A percentile compares a stretch with the other conserved stretches of the same genome.
These are phyloP conservation scores for Bombus waltoni DNA, from an alignment of 1,140 invertebrate genomes.

Conservation along the genomic window DNA sequence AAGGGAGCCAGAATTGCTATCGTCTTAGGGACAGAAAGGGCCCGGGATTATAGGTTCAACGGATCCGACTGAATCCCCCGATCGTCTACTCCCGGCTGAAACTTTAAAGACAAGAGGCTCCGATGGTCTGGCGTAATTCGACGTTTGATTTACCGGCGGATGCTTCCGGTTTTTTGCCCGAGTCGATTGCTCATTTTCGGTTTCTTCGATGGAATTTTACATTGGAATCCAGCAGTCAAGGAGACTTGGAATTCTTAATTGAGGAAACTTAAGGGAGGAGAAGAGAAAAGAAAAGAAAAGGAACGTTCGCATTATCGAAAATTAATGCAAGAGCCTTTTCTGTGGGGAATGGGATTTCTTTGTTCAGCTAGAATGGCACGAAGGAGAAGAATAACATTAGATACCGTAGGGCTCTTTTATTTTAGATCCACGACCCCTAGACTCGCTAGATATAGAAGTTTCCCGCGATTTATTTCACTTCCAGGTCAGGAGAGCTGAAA, in stretches of 20 bases:
- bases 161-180: not conserved
- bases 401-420: conserved; percentile 7
- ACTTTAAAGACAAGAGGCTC: conserved; percentile 56
- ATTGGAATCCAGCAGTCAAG: not conserved
- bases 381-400: conserved; percentile 22
- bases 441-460: conserved; percentile 26
- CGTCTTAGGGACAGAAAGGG: conserved; percentile 60
- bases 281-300: not conserved
- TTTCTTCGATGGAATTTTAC: not conserved
- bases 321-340: not conserved
- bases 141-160: conserved; percentile 32
- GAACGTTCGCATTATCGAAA: not conserved
- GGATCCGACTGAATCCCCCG: conserved; percentile 57
- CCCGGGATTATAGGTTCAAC: conserved; percentile 62
- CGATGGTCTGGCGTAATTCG: conserved; percentile 46
- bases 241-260: not conserved
- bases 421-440: conserved; percentile 1
- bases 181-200: not conserved
- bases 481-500: conserved; percentile 42
- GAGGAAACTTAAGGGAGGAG: not conserved
- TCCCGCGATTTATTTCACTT: conserved; percentile 46
- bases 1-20: conserved; percentile 63
- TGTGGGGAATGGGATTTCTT: not conserved
- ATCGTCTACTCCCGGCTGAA: conserved; percentile 48
- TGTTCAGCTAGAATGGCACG: not conserved